Percentiles rank a stretch among this genome's conserved stretches.
These are phyloP conservation scores for Cyclophora albipunctata DNA, from an alignment of 2,888 invertebrate genomes.

Conservation along the genomic window DNA sequence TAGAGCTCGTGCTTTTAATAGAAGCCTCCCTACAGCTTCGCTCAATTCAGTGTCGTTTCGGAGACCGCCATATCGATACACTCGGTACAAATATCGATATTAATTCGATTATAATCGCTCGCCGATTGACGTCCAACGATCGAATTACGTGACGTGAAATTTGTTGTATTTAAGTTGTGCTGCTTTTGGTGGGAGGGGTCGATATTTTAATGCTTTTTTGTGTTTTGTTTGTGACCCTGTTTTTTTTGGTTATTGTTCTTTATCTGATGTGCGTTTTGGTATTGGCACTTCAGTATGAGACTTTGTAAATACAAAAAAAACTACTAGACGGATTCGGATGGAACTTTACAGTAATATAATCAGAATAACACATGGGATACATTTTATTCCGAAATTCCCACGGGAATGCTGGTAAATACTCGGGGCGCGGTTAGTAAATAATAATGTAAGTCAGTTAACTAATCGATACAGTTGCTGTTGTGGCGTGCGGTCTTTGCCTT, in stretches of 20 bases:
- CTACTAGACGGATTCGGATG: too few species aligned
- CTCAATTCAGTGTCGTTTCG: slow-evolving; percentile 37
- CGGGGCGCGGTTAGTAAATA: too few species aligned
- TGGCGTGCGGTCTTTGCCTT: too few species aligned
- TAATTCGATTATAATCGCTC: neutral
- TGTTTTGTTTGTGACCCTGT: neutral
- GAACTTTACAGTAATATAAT: too few species aligned
- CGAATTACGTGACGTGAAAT: neutral
- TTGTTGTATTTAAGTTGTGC: neutral
- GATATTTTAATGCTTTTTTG: neutral
- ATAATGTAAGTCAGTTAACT: too few species aligned
- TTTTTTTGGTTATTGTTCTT: neutral
- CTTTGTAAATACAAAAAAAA: too few species aligned
- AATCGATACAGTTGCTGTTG: too few species aligned
- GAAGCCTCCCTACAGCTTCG: slow-evolving; percentile 31
- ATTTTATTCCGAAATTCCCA: too few species aligned
- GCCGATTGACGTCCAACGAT: neutral
- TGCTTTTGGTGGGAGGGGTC: neutral
- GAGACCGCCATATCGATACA: slow-evolving; percentile 35
- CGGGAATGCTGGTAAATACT: too few species aligned
- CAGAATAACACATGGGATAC: too few species aligned
- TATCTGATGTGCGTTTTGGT: too few species aligned
- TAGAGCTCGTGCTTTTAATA: slow-evolving; percentile 47
- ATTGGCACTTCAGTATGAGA: too few species aligned
- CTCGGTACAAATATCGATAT: slow-evolving; percentile 15